Conservation (phyloP, 2,888 invertebrate genomes). For the Tinea semifulvella region DNA sequence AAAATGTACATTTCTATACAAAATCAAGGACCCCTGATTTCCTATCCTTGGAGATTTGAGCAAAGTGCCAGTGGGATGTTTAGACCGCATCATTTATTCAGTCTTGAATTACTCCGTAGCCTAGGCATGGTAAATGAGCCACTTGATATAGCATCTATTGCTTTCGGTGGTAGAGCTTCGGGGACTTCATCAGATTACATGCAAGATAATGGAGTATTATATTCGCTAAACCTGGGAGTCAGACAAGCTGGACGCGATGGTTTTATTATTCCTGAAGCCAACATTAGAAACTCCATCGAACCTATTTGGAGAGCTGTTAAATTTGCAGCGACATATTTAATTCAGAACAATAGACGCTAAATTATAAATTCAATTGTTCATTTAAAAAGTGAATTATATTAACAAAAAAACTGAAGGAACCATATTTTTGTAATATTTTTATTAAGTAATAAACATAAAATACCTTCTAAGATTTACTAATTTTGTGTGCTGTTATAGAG, state of each 20-base stretch:
- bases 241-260: constrained; percentile 28
- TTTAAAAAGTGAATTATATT: no score
- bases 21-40: constrained; percentile 73
- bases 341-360: background rate
- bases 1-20: constrained; percentile 77
- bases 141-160: constrained; percentile 34
- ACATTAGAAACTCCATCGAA: constrained; percentile 33
- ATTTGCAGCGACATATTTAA: constrained; percentile 26
- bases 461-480: no score
- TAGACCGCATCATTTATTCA: constrained; percentile 36
- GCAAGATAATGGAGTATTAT: constrained; percentile 30
- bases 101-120: constrained; percentile 33
- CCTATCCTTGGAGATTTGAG: constrained; percentile 76
- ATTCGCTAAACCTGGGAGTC: constrained; percentile 41
- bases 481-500: no score
- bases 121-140: constrained; percentile 24
- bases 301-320: constrained; percentile 42
- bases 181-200: constrained; percentile 47
- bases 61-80: constrained; percentile 47
- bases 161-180: constrained; percentile 39
- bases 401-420: no score
- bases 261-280: constrained; percentile 35
- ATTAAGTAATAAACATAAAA: no score
- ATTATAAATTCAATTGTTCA: background rate
- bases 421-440: no score